phyloP scores from a whole-genome alignment of 2,888 invertebrate genomes.

The Oligia latruncula region DNA sequence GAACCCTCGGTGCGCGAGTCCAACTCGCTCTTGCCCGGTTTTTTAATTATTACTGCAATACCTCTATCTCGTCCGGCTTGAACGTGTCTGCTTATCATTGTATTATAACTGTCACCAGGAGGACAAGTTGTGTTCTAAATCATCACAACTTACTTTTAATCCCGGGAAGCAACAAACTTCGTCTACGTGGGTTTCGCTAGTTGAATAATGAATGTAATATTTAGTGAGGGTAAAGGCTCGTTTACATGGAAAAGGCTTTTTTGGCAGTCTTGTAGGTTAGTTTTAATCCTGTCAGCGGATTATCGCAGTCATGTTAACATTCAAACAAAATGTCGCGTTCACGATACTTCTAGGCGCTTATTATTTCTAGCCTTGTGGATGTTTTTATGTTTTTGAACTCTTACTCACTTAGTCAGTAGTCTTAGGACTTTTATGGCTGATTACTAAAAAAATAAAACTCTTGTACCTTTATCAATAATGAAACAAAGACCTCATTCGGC shows the following conservation, averaged over 20 bases:
- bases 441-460: too few relatives aligned
- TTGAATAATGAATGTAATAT: slow-evolving; percentile 47
- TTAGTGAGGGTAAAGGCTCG: slow-evolving; percentile 2
- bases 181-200: slow-evolving; percentile 13
- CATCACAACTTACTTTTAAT: slow-evolving; percentile 47
- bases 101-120: slow-evolving; percentile 18
- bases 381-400: not conserved
- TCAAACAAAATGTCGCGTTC: not conserved
- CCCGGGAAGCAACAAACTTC: slow-evolving; percentile 28
- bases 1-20: too few relatives aligned
- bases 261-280: not conserved
- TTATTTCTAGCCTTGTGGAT: not conserved
- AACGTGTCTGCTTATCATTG: slow-evolving; percentile 17
- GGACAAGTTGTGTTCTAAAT: slow-evolving; percentile 37
- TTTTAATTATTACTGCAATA: not conserved
- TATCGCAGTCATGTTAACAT: not conserved
- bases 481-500: too few relatives aligned
- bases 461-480: too few relatives aligned
- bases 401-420: too few relatives aligned
- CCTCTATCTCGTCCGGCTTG: not conserved
- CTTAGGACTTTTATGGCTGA: too few relatives aligned
- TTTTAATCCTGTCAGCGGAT: not conserved
- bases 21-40: too few relatives aligned
- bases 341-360: not conserved
- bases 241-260: not conserved